Evolutionary conservation across 2,113 vertebrate genomes (phyloP).

Genomic region (Ondatra zibethicus): DNA sequence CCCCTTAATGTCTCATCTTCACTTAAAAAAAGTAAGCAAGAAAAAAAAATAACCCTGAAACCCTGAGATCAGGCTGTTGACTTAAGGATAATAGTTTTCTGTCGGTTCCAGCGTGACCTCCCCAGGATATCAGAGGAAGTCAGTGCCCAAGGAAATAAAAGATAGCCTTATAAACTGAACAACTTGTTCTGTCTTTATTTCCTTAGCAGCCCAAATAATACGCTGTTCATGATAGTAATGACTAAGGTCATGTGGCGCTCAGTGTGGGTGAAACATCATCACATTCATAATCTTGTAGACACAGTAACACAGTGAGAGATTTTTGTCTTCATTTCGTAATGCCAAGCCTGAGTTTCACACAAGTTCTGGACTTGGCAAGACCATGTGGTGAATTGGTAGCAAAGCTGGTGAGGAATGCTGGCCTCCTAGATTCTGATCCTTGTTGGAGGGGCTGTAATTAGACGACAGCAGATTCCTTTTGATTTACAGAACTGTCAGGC

Average conservation of each 20-base stretch:
- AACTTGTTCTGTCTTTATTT: background rate
- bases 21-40: slow-evolving; percentile 1
- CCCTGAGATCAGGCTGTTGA: slow-evolving; percentile 5
- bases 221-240: background rate
- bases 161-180: slow-evolving; percentile 8
- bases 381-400: background rate
- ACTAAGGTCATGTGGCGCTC: background rate
- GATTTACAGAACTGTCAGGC: too few species aligned
- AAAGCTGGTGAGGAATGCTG: background rate
- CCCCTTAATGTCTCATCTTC: slow-evolving; percentile 18
- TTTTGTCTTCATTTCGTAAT: slow-evolving; percentile 10
- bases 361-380: background rate
- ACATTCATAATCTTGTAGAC: slow-evolving; percentile 24
- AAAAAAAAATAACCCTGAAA: background rate
- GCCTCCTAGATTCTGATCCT: background rate
- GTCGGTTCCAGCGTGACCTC: slow-evolving; percentile 20
- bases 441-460: background rate
- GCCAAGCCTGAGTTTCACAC: background rate
- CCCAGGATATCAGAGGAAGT: background rate
- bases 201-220: background rate
- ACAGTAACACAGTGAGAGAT: background rate
- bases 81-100: slow-evolving; percentile 30
- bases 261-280: background rate
- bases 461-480: background rate
- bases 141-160: background rate